Percentiles rank a stretch among this genome's conserved stretches.
Evolutionary conservation across 1,140 invertebrate species (phyloP).

Genomic region (Aphelinus certus): DNA sequence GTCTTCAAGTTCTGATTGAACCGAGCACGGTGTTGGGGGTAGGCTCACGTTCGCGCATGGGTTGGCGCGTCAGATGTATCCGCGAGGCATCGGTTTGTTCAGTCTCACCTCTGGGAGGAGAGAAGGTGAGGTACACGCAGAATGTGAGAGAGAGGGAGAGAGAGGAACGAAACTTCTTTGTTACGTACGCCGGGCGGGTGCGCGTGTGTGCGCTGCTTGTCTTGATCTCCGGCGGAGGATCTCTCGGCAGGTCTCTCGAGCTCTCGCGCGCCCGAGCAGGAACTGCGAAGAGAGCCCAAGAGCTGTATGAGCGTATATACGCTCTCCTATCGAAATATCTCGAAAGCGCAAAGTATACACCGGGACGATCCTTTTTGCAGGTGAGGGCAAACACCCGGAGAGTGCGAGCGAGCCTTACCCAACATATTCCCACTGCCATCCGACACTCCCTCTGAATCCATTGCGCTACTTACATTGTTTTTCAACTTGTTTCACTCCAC

Average conservation of each 20-base stretch:
- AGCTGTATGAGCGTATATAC: conserved; percentile 29
- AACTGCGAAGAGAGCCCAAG: conserved; percentile 37
- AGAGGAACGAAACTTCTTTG: conserved; percentile 46
- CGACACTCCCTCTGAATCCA: neutral
- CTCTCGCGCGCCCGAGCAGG: neutral
- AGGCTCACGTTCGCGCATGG: no score
- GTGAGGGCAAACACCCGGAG: conserved; percentile 25
- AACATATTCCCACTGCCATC: neutral
- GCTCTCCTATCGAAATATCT: conserved; percentile 52
- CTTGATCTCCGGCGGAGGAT: conserved; percentile 50
- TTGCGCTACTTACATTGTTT: conserved; percentile 16
- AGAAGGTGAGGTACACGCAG: conserved; percentile 38
- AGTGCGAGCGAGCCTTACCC: neutral
- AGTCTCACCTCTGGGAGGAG: neutral
- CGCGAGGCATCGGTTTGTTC: no score
- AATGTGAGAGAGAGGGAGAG: no score
- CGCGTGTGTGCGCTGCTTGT: conserved; percentile 23
- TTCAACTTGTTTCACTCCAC: no score
- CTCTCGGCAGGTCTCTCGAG: conserved; percentile 41
- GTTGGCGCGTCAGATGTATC: no score
- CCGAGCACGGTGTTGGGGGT: no score
- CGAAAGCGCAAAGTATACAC: conserved; percentile 46
- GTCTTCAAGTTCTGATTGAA: no score
- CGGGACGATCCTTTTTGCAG: conserved; percentile 6
- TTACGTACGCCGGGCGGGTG: conserved; percentile 41